A percentile compares a stretch with the other conserved stretches of the same genome.
Evolutionary conservation across 2,797 vertebrate species (phyloP).

Genomic region (Galagoides demidoff): DNA sequence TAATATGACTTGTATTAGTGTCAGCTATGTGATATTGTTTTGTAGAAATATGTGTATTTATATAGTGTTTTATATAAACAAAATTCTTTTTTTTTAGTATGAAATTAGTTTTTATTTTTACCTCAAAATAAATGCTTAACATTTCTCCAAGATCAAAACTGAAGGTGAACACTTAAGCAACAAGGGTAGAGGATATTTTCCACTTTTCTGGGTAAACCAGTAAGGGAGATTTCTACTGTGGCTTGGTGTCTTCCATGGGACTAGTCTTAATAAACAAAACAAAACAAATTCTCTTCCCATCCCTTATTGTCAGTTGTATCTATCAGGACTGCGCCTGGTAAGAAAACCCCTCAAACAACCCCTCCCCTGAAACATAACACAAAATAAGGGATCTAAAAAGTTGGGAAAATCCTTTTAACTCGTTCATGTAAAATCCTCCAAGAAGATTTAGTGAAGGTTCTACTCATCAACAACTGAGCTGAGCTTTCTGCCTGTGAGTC

Average conservation of each 20-base stretch:
- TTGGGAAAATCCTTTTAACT: conserved; percentile 60
- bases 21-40: neutral
- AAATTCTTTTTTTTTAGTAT: conserved; percentile 73
- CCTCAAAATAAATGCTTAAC: conserved; percentile 88
- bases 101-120: conserved; percentile 91
- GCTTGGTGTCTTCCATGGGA: conserved; percentile 53
- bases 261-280: conserved; percentile 69
- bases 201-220: conserved; percentile 60
- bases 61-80: neutral
- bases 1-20: neutral
- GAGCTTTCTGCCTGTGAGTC: conserved; percentile 68
- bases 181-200: conserved; percentile 35
- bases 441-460: conserved; percentile 72
- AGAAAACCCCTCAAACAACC: conserved; percentile 56
- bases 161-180: conserved; percentile 72
- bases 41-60: neutral
- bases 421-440: conserved; percentile 72
- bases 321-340: conserved; percentile 55
- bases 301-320: conserved; percentile 68
- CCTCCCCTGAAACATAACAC: neutral
- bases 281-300: neutral
- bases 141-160: conserved; percentile 84
- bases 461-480: conserved; percentile 64
- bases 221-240: conserved; percentile 51
- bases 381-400: conserved; percentile 20